Conservation (phyloP, 2,113 vertebrate genomes). For the Lepisosteus oculatus region DNA sequence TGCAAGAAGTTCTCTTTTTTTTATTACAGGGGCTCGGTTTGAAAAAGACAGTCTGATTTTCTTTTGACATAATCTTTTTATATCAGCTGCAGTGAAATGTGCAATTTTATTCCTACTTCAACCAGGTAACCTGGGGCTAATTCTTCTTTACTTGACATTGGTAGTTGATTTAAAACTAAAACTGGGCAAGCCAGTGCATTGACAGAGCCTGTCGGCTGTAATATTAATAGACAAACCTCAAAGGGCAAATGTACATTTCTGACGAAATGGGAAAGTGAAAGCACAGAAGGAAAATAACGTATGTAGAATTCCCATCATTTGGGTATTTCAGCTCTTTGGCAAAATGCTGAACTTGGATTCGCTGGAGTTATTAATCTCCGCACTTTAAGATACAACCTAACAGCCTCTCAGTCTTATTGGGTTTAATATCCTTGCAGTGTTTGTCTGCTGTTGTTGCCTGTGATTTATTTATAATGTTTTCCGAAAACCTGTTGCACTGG, state of each 20-base stretch:
- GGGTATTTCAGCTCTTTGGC: too few relatives aligned
- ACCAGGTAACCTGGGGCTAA: background rate
- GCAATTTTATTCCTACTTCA: background rate
- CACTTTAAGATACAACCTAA: too few relatives aligned
- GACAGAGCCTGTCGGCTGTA: conserved; percentile 2
- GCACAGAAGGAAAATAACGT: too few relatives aligned
- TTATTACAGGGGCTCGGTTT: background rate
- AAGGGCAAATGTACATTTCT: conserved; percentile 4
- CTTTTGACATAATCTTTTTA: conserved; percentile 2
- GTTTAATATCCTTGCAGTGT: too few relatives aligned
- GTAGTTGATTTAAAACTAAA: conserved; percentile 9
- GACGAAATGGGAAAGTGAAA: too few relatives aligned
- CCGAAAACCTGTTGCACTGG: too few relatives aligned
- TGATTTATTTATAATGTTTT: too few relatives aligned
- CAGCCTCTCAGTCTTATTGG: too few relatives aligned
- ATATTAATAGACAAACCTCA: background rate
- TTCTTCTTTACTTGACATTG: background rate
- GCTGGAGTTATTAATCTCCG: too few relatives aligned
- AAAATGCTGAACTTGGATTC: too few relatives aligned
- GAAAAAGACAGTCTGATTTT: background rate
- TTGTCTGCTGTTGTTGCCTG: too few relatives aligned
- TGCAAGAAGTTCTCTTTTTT: background rate
- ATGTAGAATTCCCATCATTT: too few relatives aligned
- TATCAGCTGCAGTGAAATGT: background rate
- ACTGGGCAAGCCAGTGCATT: background rate